A percentile compares a stretch with the other conserved stretches of the same genome.
Conservation (phyloP, 1,140 invertebrate genomes). For the Hylaeus anthracinus region DNA sequence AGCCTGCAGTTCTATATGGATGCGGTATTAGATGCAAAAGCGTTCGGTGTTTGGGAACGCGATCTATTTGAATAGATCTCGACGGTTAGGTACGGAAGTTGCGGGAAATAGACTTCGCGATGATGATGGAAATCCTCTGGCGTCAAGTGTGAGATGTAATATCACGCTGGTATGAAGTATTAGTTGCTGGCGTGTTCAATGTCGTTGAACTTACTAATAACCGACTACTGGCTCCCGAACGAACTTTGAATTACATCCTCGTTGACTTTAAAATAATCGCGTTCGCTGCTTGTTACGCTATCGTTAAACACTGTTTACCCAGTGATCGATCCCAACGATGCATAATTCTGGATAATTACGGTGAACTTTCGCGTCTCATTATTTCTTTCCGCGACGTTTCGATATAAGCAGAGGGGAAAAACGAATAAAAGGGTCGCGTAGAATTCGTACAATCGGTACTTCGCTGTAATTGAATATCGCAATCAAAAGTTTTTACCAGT, state of each 20-base stretch:
- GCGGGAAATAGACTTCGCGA: slow-evolving; percentile 18
- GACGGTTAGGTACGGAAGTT: slow-evolving; percentile 31
- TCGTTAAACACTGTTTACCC: neutral
- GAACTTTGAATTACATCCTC: neutral
- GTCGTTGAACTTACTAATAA: slow-evolving; percentile 4
- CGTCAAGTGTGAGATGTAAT: slow-evolving; percentile 14
- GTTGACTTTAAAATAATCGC: neutral
- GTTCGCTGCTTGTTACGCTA: neutral
- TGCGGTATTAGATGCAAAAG: slow-evolving; percentile 4
- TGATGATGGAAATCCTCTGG: slow-evolving; percentile 33
- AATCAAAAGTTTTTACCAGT: neutral
- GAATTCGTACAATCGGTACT: neutral
- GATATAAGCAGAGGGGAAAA: neutral
- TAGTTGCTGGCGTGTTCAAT: slow-evolving; percentile 7
- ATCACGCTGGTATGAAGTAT: slow-evolving; percentile 22
- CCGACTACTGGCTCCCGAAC: neutral
- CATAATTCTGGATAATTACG: neutral
- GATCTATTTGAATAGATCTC: slow-evolving; percentile 50
- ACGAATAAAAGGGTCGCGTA: neutral
- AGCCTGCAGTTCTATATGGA: no score
- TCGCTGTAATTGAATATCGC: slow-evolving; percentile 9
- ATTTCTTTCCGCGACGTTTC: neutral
- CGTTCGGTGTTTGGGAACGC: slow-evolving; percentile 27
- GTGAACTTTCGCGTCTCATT: neutral
- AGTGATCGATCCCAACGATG: neutral